These are phyloP conservation scores for Leptinotarsa undecemlineata DNA, from an alignment of 1,140 invertebrate species.

Conservation along the genomic window DNA sequence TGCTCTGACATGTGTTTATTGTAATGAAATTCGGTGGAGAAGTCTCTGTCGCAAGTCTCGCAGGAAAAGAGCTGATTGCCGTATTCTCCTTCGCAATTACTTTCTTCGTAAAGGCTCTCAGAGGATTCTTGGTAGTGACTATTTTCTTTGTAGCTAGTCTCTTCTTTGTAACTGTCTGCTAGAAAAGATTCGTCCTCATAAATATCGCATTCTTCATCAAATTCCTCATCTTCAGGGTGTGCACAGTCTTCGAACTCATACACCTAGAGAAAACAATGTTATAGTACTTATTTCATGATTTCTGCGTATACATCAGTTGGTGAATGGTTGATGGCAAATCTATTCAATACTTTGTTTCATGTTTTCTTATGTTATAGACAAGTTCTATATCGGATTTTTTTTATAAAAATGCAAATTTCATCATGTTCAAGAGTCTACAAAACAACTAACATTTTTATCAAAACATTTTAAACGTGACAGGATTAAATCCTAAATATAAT, in stretches of 20 bases:
- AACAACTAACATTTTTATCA: too few relatives aligned
- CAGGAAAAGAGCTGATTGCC: conserved; percentile 57
- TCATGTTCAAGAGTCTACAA: too few relatives aligned
- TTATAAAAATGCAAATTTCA: too few relatives aligned
- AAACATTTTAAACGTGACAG: too few relatives aligned
- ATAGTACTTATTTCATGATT: conserved; percentile 18
- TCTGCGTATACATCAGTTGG: neutral
- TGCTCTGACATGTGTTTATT: conserved; percentile 71
- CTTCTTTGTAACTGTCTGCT: neutral
- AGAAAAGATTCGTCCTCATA: neutral
- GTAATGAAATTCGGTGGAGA: conserved; percentile 62
- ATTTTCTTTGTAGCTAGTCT: conserved; percentile 7
- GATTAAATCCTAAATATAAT: too few relatives aligned
- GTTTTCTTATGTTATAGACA: too few relatives aligned
- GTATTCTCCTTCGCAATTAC: too few relatives aligned
- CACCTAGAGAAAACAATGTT: conserved; percentile 22
- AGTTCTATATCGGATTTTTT: too few relatives aligned
- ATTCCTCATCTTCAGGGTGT: conserved; percentile 32
- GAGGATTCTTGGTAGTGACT: conserved; percentile 18
- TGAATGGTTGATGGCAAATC: neutral
- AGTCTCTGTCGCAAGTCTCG: conserved; percentile 76
- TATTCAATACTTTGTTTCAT: too few relatives aligned
- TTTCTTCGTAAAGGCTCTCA: neutral
- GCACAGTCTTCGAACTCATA: conserved; percentile 28
- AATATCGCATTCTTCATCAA: neutral